Base-by-base conservation (phyloP, 2,888 invertebrate genomes). In the Diarsia brunnea region DNA sequence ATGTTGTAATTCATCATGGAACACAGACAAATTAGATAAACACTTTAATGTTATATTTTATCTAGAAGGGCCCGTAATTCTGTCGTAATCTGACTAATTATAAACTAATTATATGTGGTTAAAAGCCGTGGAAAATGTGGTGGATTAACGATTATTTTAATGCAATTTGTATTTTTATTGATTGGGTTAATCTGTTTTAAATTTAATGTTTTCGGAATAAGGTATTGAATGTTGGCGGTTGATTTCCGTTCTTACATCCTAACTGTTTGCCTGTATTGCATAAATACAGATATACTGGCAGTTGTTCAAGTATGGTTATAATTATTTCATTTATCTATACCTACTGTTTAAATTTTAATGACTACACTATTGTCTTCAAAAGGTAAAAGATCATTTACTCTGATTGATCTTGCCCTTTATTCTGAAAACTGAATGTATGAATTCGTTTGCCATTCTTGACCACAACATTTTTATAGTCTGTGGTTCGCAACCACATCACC, bases 11-110 rank as follows among this genome's bases (percentile, higher is more conserved):
- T 70, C 64, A 76, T 75, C 75, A 78, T 64, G 70, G 65, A 69
- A 71, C 75, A 75, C 63, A 69, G 60, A 68, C 69, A 65, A 72
- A 72, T 69, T 74, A 79, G 73, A 72, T 81, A 81, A 87, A 84
- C 80, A 75, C 70, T 68, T 68, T 69, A 67, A 69, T 61, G 12
- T 74, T 73, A 16, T 27, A 73, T 73, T 75, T 72, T 75, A 79
- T 78, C 65, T 79, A 63, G 49, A 70, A 73, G 85, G 74, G 51
- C 60, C 81, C 70, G 65, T 60, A 60, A 78, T 77, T 74, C 70
- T 79, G 65, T 64, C 47, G 82, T 81, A 77, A 85, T 81, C 0
- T 68, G 12, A 76, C 43, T 31, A 76, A 43, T 38, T 58, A 53
- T 27, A n/a, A 53, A 78, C n/a, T n/a, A n/a, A n/a, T n/a, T n/a